phyloP scores from a whole-genome alignment of 2,888 invertebrate species.

The Deilephila elpenor region DNA sequence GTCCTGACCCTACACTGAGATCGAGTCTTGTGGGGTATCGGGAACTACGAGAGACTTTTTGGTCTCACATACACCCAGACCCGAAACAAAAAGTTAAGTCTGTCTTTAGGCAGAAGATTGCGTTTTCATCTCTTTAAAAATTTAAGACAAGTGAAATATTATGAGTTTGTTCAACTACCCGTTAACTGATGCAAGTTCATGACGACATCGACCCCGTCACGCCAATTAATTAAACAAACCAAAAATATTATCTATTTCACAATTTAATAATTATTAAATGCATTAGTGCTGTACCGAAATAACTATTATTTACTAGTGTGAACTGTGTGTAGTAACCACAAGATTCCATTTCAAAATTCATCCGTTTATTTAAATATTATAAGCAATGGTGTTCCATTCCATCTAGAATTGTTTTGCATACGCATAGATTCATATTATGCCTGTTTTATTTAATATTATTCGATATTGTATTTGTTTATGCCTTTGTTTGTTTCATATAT shows the following conservation, averaged over 20 bases:
- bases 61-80: too few relatives aligned
- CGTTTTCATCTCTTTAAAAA: background rate
- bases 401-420: too few relatives aligned
- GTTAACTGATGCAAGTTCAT: background rate
- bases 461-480: too few relatives aligned
- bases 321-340: background rate
- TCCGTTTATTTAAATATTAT: background rate
- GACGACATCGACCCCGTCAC: conserved; percentile 10
- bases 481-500: too few relatives aligned
- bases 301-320: background rate
- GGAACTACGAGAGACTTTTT: too few relatives aligned
- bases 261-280: background rate
- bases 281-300: background rate
- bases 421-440: too few relatives aligned
- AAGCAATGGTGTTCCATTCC: too few relatives aligned
- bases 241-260: background rate
- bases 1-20: too few relatives aligned
- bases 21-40: too few relatives aligned
- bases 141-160: background rate
- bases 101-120: background rate
- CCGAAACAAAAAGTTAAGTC: too few relatives aligned
- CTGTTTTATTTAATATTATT: too few relatives aligned
- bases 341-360: background rate
- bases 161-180: background rate
- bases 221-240: background rate